These are phyloP conservation scores for Diprion similis DNA, from an alignment of 1,140 invertebrate species.

Conservation along the genomic window DNA sequence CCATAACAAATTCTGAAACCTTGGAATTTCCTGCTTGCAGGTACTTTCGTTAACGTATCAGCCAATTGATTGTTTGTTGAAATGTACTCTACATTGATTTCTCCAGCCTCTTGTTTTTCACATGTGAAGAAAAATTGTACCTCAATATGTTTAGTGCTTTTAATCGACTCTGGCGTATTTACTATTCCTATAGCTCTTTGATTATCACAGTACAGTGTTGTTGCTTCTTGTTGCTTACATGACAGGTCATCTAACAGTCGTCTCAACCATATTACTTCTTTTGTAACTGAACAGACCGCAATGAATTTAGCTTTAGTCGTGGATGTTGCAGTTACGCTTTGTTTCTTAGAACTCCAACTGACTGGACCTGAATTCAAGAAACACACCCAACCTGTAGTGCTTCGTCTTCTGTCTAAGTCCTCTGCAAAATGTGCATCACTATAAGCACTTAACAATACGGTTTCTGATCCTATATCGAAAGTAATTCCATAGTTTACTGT, in stretches of 20 bases:
- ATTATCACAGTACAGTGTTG: conserved; percentile 38
- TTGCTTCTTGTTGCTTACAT: conserved; percentile 23
- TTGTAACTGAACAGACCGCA: conserved; percentile 50
- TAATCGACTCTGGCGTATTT: conserved; percentile 27
- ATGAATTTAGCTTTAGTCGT: conserved; percentile 60
- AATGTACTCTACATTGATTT: conserved; percentile 28
- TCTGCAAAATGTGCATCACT: conserved; percentile 50
- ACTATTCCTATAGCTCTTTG: conserved; percentile 24
- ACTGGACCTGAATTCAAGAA: conserved; percentile 38
- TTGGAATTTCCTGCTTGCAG: conserved; percentile 19
- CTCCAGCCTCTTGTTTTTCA: conserved; percentile 21
- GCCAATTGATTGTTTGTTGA: conserved; percentile 28
- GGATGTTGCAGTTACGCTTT: conserved; percentile 43
- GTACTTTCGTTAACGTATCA: conserved; percentile 37
- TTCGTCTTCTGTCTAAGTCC: conserved; percentile 35
- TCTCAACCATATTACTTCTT: conserved; percentile 51
- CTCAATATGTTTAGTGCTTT: conserved; percentile 34
- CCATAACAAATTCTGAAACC: conserved; percentile 11
- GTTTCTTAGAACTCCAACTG: conserved; percentile 45
- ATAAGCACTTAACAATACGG: conserved; percentile 34
- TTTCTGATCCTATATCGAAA: conserved; percentile 25
- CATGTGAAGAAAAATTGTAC: conserved; percentile 31
- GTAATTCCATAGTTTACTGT: conserved; percentile 39
- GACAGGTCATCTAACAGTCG: conserved; percentile 32
- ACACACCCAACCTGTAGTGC: conserved; percentile 37